Evolutionary conservation across 1,140 invertebrate genomes (phyloP), one percentile per base, ranked within the genome.

Genomic region (Bilobella aurantiaca): DNA sequence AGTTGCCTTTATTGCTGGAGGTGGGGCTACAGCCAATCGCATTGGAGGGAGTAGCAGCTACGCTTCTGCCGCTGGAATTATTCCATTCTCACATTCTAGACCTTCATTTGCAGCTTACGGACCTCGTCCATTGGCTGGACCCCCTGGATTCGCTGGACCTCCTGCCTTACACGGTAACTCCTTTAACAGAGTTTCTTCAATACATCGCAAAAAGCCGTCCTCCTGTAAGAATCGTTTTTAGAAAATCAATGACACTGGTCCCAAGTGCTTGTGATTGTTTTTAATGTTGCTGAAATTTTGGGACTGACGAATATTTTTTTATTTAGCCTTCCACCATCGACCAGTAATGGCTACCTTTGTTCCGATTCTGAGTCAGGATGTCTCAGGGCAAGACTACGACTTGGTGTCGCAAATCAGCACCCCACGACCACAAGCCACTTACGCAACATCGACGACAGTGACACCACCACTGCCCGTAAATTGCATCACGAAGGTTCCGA

Each of bases 1-100:
- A 58, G 34, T 58, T 37, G 34, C 32, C 47, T 58, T 37, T 64
- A 25, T 37, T 28, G 53, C 57, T 23, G 63, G 27, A 28, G 47
- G n/a, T 57, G 3, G 30, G 21, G 25, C 21, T 8, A 31, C 62
- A 18, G 49, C 46, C n/a, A 53, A 57, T 28, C 29, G 46, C 30
- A 21, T 32, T 8, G 32, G 47, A 32, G 29, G 47, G 31, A 31
- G 62, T 46, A 30, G 8, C 32, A 5, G 25, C 29, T 12, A 49
- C 21, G 23, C 47, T 12, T 63, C 28, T 29, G 62, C 62, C 25
- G 18, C 30, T 21, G 47, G 23, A 23, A 29, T 28, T 21, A 30
- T 60, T 14, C n/a, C 1, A 29, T 0, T n/a, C 16, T 32, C 28
- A 3, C 28, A 14, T 59, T 59, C 30, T 59, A 25, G 58, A 1